Evolutionary conservation across 1,140 invertebrate genomes (phyloP), one percentile per base, ranked within the genome.

Genomic region (Zaprionus ornatus): DNA sequence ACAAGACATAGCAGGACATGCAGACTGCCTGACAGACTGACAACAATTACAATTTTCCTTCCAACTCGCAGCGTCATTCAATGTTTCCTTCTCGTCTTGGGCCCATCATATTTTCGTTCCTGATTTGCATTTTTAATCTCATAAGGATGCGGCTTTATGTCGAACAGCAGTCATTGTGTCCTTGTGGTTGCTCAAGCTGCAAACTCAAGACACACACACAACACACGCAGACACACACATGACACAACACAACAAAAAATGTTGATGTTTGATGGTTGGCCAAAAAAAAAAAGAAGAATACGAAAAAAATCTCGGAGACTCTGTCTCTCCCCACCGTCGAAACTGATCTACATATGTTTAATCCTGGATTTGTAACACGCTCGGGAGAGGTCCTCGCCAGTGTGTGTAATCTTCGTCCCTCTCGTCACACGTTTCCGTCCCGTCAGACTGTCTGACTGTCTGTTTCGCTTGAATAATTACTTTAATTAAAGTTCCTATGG

Each of bases 41-140:
- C 85, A 88, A 87, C 84, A 87, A 87, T 87, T 88, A 84, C 80
- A 73, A 66, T 70, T 78, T 87, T 77, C 69, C 78, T 84, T 45
- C 3, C 79, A 64, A 67, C 52, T 82, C 40, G 80, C 80, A 70
- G 23, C 77, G 80, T 82, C 80, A 82, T 83, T 79, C 40, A 25
- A 57, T 57, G 64, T 66, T 57, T 66, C 45, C 60, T 64, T 27
- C 29, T 45, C 50, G 69, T 35, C 75, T 64, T 69, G 56, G 67
- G 73, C 76, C 74, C 84, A 69, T 88, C 85, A 85, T 85, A 80
- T 84, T 88, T 88, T 62, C 68, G 55, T 88, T 81, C 78, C 83
- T 91, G 91, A 91, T 91, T 91, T 91, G 91, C 91, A 91, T 91
- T 91, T 91, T 91, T 91, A 91, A 91, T 91, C 91, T 91, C 90